A percentile compares a stretch with the other conserved stretches of the same genome.
Conservation (phyloP, 2,888 invertebrate genomes). For the Octonoba sinensis region DNA sequence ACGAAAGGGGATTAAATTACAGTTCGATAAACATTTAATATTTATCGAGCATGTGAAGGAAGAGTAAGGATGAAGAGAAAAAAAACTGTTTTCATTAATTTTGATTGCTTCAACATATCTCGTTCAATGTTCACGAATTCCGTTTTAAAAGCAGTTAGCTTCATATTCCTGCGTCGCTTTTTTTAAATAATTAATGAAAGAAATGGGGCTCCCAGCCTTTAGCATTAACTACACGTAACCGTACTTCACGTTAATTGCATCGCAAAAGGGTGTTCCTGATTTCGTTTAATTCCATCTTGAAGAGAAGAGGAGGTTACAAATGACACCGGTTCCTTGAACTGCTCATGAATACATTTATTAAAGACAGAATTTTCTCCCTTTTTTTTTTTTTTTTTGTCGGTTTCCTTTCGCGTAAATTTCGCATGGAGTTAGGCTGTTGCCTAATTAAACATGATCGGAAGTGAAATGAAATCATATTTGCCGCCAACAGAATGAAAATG, state of each 20-base stretch:
- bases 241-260: constrained; percentile 11
- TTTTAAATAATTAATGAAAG: constrained; percentile 19
- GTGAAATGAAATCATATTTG: too few relatives aligned
- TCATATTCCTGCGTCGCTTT: background rate
- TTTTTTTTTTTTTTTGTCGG: too few relatives aligned
- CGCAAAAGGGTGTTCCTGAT: background rate
- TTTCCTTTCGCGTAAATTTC: constrained; percentile 5
- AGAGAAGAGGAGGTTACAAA: constrained; percentile 7
- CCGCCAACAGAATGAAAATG: too few relatives aligned
- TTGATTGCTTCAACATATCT: too few relatives aligned
- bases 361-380: background rate
- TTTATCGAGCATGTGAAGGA: too few relatives aligned
- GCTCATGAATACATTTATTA: constrained; percentile 21
- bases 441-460: too few relatives aligned
- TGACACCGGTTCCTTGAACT: background rate
- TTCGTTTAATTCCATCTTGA: constrained; percentile 1
- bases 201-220: constrained; percentile 6
- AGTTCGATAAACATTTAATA: too few relatives aligned
- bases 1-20: too few relatives aligned
- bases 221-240: constrained; percentile 15
- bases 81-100: too few relatives aligned
- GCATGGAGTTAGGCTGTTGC: background rate
- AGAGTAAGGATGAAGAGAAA: too few relatives aligned
- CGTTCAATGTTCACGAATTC: too few relatives aligned
- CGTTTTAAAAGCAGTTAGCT: too few relatives aligned